Evolutionary conservation across 1,140 invertebrate species (phyloP), one percentile per base, ranked within the genome.

Genomic region (Elymnias hypermnestra): DNA sequence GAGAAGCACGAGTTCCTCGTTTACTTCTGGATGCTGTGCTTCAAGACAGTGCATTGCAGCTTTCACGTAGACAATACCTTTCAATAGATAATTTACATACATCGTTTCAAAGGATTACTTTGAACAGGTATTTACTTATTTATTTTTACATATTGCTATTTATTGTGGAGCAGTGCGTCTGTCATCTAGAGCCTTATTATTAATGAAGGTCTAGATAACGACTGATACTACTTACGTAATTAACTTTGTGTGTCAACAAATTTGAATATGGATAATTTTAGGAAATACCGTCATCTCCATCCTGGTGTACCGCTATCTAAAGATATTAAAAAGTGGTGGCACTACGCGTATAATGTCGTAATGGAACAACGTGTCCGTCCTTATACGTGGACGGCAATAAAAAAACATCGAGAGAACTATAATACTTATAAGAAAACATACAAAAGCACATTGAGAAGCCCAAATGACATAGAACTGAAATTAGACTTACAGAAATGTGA

Each of bases 401-500:
- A 89, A 58, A 87, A 88, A 42, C 92, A 95, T 57, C 89, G 94
- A 51, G 82, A 89, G 36, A 90, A 91, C 66, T 95, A 94, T 57
- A 89, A 89, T 26, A 82, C 89, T 14, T 95, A 95, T 63, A 91
- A 91, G 64, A 86, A 91, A 29, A 87, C 90, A 0, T 95, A 93
- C 65, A 93, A 92, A 63, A 90, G 91, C 59, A 89, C 89, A n/a
- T 73, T 95, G 10, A 67, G 90, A 5, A 89, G 91, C 62, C 92
- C 92, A 0, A 91, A 92, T 28, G 91, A 94, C 56, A 91, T 92
- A 1, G 91, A 93, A 63, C 69, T 93, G 10, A 93, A 92, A 63
- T 52, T 92, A 33, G 92, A 94, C 72, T 70, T 95, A 28, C 90
- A 93, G 66, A 90, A 92, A 56, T 89, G 92, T 33, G 94, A 95